Percentiles rank a stretch among this genome's conserved stretches.
Conservation (phyloP, 2,888 invertebrate genomes). For the Trachelus tabidus region DNA sequence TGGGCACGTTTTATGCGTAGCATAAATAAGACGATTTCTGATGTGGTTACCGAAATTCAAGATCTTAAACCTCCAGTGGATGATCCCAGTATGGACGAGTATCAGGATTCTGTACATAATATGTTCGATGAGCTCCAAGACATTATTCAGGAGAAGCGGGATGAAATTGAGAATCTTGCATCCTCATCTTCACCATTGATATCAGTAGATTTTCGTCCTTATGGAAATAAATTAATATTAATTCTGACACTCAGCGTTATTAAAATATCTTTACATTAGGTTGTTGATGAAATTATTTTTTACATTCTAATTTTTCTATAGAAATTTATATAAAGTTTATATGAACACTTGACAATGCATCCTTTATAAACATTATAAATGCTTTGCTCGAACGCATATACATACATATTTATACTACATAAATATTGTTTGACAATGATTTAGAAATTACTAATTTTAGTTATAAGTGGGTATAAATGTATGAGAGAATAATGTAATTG, state of each 20-base stretch:
- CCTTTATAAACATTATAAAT: not conserved
- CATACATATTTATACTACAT: not conserved
- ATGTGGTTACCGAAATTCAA: not conserved
- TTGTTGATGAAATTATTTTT: not conserved
- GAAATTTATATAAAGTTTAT: too few species aligned
- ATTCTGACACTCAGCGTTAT: not conserved
- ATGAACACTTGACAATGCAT: not conserved
- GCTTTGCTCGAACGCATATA: not conserved
- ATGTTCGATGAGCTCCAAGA: conserved; percentile 8
- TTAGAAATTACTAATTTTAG: not conserved
- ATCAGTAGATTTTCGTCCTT: not conserved
- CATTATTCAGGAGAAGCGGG: conserved; percentile 7
- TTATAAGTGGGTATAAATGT: not conserved
- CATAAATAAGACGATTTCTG: conserved; percentile 4
- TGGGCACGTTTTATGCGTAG: not conserved
- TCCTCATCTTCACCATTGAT: not conserved
- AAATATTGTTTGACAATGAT: not conserved
- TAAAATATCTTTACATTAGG: not conserved
- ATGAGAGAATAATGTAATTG: not conserved
- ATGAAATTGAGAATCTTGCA: not conserved
- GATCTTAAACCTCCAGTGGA: not conserved
- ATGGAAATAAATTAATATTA: not conserved
- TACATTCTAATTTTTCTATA: too few species aligned
- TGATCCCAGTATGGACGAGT: conserved; percentile 6
- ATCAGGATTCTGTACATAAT: conserved; percentile 9